phyloP scores from a whole-genome alignment of 2,797 vertebrate species.

The Platyrinchus mystaceus region DNA sequence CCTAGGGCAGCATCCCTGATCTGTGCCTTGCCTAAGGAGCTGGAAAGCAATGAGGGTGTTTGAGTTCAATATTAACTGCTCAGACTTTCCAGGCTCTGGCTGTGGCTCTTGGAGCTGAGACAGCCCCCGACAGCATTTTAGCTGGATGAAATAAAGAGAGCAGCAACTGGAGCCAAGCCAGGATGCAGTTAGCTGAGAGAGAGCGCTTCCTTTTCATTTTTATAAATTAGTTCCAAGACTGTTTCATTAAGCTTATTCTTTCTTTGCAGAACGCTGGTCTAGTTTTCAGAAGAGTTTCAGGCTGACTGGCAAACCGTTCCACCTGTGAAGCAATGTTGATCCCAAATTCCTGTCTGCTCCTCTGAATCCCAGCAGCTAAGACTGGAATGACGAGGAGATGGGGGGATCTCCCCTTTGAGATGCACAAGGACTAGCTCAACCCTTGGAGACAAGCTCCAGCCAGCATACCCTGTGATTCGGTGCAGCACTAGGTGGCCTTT shows the following conservation, averaged over 20 bases:
- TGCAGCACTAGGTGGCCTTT: background rate
- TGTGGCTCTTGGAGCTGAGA: constrained; percentile 4
- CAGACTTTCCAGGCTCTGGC: background rate
- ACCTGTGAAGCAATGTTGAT: background rate
- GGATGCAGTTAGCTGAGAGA: constrained; percentile 11
- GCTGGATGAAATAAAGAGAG: constrained; percentile 41
- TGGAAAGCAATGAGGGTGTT: background rate
- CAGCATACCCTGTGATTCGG: background rate
- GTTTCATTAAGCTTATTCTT: constrained; percentile 17
- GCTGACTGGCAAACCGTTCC: background rate
- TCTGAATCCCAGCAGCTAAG: background rate
- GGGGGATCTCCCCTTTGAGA: background rate
- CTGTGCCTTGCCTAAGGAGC: background rate
- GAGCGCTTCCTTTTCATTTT: background rate
- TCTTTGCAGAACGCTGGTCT: background rate
- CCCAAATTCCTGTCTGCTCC: background rate
- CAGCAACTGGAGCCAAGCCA: constrained; percentile 33
- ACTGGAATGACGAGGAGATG: background rate
- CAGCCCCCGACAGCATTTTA: background rate
- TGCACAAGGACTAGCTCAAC: background rate
- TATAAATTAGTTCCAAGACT: background rate
- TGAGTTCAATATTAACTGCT: background rate
- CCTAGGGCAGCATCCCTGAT: background rate
- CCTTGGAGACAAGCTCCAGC: background rate
- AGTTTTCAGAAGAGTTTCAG: background rate